Conservation (phyloP, 2,888 invertebrate genomes). For the Eucera pruinosa region DNA sequence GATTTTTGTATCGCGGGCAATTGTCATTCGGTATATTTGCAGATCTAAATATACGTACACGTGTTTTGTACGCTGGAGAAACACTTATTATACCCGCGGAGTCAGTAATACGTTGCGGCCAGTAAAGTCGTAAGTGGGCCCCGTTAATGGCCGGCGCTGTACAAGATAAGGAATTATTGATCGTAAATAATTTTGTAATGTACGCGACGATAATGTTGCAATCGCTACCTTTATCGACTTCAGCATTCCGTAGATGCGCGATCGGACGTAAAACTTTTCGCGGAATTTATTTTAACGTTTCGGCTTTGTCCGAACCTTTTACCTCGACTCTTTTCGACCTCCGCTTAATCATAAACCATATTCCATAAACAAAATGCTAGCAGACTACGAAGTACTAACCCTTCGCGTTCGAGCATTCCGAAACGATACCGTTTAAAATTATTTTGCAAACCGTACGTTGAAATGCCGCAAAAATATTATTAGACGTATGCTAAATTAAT, state of each 20-base stretch:
- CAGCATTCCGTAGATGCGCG: slow-evolving; percentile 63
- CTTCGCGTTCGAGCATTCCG: too few species aligned
- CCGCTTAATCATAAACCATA: too few species aligned
- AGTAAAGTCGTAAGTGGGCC: slow-evolving; percentile 67
- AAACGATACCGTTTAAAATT: too few species aligned
- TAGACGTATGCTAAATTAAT: too few species aligned
- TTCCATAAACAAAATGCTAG: background rate
- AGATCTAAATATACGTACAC: slow-evolving; percentile 13
- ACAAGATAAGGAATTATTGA: slow-evolving; percentile 72
- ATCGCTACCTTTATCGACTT: slow-evolving; percentile 64
- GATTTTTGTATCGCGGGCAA: slow-evolving; percentile 23
- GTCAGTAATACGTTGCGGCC: slow-evolving; percentile 51
- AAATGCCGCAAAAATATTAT: too few species aligned
- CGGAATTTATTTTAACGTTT: slow-evolving; percentile 19
- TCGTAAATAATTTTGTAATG: slow-evolving; percentile 73
- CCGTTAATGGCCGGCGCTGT: slow-evolving; percentile 66
- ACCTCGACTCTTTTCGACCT: background rate
- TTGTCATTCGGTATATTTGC: slow-evolving; percentile 29
- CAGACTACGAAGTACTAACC: too few species aligned
- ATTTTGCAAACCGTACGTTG: too few species aligned
- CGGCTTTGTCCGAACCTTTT: background rate
- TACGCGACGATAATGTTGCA: slow-evolving; percentile 69
- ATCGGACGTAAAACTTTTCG: slow-evolving; percentile 55
- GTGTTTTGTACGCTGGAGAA: slow-evolving; percentile 31
- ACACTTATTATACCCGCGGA: slow-evolving; percentile 39